These are phyloP conservation scores for Meteorus cinctellus DNA, from an alignment of 2,888 invertebrate species.

Conservation along the genomic window DNA sequence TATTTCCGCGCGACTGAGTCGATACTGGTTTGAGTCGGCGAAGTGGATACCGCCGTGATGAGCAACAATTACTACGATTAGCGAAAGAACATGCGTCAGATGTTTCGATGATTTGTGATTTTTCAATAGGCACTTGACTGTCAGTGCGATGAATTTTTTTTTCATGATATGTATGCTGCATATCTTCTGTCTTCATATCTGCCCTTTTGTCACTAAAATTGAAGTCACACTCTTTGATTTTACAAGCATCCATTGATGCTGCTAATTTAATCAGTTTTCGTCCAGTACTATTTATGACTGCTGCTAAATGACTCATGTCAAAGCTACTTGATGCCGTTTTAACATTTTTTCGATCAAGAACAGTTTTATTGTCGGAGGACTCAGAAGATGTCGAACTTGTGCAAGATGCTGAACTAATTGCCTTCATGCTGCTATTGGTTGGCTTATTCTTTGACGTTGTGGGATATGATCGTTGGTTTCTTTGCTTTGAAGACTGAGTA, in stretches of 20 bases:
- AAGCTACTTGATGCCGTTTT: background rate
- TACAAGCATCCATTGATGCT: background rate
- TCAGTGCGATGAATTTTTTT: background rate
- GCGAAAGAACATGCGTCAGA: background rate
- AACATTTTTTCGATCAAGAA: background rate
- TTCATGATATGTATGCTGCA: background rate
- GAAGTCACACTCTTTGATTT: conserved; percentile 3
- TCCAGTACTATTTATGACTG: background rate
- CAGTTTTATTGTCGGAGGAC: background rate
- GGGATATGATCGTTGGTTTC: conserved; percentile 3
- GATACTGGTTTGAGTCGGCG: background rate
- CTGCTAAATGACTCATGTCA: conserved; percentile 3
- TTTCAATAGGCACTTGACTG: background rate
- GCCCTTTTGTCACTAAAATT: background rate
- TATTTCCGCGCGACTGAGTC: background rate
- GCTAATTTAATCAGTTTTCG: background rate
- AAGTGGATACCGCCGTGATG: background rate
- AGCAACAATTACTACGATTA: background rate
- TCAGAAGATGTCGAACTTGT: conserved; percentile 11
- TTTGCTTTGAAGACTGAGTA: background rate
- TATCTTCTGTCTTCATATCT: background rate
- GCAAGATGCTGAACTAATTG: background rate
- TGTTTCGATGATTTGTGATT: background rate
- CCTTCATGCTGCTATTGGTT: background rate
- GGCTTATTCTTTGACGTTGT: conserved; percentile 5